Evolutionary conservation across 2,888 invertebrate species (phyloP).

Genomic region (Drosophila parthenogenetica): DNA sequence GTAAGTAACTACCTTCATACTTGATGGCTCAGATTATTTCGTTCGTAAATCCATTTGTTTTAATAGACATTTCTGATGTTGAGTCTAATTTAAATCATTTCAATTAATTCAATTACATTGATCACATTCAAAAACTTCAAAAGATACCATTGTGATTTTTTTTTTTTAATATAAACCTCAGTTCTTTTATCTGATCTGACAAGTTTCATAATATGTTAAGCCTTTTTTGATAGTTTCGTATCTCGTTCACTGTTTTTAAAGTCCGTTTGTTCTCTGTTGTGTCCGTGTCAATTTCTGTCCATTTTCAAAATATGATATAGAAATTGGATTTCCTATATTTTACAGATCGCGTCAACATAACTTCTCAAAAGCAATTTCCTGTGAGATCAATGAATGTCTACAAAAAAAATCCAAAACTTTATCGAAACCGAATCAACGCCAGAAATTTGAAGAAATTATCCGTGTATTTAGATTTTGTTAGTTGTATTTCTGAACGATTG

Average conservation of each 20-base stretch:
- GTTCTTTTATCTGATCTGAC: no score
- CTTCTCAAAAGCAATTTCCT: slow-evolving; percentile 69
- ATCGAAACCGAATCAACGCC: slow-evolving; percentile 32
- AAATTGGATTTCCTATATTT: slow-evolving; percentile 36
- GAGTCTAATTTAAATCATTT: not conserved
- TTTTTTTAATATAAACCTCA: no score
- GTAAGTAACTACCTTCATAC: slow-evolving; percentile 82
- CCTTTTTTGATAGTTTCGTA: no score
- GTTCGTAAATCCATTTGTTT: no score
- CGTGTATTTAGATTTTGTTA: slow-evolving; percentile 82
- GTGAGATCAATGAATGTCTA: slow-evolving; percentile 62
- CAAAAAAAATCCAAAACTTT: slow-evolving; percentile 32
- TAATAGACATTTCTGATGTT: not conserved
- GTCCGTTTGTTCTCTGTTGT: slow-evolving; percentile 12
- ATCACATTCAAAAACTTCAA: no score
- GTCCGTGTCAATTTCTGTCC: not conserved
- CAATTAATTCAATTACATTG: not conserved
- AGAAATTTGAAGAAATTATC: slow-evolving; percentile 50
- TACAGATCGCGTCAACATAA: slow-evolving; percentile 67
- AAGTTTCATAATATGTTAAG: no score
- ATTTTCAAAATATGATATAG: slow-evolving; percentile 14
- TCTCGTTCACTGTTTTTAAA: not conserved
- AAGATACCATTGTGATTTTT: no score
- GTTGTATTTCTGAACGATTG: slow-evolving; percentile 75
- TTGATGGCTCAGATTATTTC: no score